Evolutionary conservation across 1,140 invertebrate species (phyloP).

Genomic region (Drosophila ironensis): DNA sequence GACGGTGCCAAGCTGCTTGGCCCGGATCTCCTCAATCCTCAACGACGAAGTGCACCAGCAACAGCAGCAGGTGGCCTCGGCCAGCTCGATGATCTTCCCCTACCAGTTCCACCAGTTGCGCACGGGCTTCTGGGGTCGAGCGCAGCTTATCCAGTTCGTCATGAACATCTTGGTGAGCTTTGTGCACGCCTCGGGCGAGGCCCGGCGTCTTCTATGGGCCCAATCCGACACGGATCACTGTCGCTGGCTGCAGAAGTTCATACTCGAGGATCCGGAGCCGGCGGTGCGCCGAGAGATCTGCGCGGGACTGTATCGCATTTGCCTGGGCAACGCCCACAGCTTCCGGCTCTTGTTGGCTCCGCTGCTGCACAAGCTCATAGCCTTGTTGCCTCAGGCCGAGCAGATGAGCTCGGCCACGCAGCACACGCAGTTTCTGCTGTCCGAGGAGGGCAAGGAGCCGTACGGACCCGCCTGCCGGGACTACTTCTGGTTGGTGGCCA

Average conservation of each 20-base stretch:
- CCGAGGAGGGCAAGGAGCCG: conserved; percentile 94
- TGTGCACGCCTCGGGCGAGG: conserved; percentile 89
- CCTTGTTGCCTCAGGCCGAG: conserved; percentile 91
- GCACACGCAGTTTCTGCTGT: conserved; percentile 83
- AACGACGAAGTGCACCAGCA: conserved; percentile 90
- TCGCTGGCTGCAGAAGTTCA: conserved; percentile 88
- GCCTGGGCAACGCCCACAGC: conserved; percentile 87
- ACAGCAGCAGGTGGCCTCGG: conserved; percentile 13
- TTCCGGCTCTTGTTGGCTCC: conserved; percentile 88
- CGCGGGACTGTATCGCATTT: conserved; percentile 92
- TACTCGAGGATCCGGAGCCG: conserved; percentile 92
- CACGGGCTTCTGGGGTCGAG: conserved; percentile 93
- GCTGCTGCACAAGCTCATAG: conserved; percentile 90
- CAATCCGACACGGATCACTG: conserved; percentile 85
- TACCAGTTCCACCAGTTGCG: conserved; percentile 88
- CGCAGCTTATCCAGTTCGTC: conserved; percentile 92
- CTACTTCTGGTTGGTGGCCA: conserved; percentile 95
- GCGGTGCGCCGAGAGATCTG: conserved; percentile 94
- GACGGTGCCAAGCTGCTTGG: conserved; percentile 90
- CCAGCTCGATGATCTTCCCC: conserved; percentile 85
- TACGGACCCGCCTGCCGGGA: conserved; percentile 96
- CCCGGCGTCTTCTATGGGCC: conserved; percentile 85
- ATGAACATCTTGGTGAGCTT: conserved; percentile 92
- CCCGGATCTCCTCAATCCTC: conserved; percentile 92
- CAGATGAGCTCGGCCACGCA: conserved; percentile 89